A percentile compares a stretch with the other conserved stretches of the same genome.
phyloP scores from a whole-genome alignment of 2,797 vertebrate species.

The Siniperca scherzeri region DNA sequence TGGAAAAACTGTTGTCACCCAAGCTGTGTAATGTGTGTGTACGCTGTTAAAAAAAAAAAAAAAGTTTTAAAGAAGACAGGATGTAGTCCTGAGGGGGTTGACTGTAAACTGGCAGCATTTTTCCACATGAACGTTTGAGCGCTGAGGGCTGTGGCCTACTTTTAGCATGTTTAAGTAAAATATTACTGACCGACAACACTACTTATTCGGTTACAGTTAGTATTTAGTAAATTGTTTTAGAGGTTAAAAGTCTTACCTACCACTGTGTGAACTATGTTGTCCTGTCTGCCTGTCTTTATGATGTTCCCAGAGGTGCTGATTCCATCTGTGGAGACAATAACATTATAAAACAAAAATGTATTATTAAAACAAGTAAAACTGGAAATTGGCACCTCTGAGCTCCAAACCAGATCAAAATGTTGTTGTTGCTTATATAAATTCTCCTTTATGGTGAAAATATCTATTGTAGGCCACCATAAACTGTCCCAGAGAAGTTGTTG shows the following conservation, averaged over 20 bases:
- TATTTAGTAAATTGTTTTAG: constrained; percentile 19
- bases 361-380: background rate
- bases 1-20: constrained; percentile 76
- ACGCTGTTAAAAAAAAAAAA: constrained; percentile 32
- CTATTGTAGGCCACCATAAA: background rate
- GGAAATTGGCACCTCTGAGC: background rate
- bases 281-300: constrained; percentile 67
- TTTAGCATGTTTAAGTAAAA: constrained; percentile 48
- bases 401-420: background rate
- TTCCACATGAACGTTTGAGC: constrained; percentile 56
- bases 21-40: constrained; percentile 42
- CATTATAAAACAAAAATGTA: background rate
- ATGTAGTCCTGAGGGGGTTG: constrained; percentile 42
- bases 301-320: constrained; percentile 58
- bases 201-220: constrained; percentile 39
- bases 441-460: background rate
- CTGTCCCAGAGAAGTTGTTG: background rate
- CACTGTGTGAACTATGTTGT: constrained; percentile 49
- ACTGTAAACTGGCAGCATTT: constrained; percentile 60
- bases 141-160: constrained; percentile 25
- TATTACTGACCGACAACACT: constrained; percentile 29
- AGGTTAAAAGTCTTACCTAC: constrained; percentile 71
- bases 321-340: constrained; percentile 81
- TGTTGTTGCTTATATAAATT: background rate
- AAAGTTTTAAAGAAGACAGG: constrained; percentile 56